Percentiles rank a stretch among this genome's conserved stretches.
phyloP scores from a whole-genome alignment of 2,113 vertebrate species.

The Carassius carassius region DNA sequence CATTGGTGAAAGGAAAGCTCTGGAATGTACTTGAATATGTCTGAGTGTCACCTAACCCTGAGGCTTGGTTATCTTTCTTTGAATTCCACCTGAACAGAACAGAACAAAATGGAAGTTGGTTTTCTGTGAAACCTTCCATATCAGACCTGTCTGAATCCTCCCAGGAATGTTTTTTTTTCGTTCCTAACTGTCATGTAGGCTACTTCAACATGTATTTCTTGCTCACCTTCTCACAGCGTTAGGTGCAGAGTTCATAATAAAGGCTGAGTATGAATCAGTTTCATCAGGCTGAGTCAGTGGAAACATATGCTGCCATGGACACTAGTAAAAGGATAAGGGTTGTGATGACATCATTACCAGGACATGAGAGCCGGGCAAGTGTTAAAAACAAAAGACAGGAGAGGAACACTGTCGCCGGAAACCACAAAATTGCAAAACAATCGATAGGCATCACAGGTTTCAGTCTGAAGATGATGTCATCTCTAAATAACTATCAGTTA shows the following conservation, averaged over 20 bases:
- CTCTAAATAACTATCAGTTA: background rate
- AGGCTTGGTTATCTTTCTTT: background rate
- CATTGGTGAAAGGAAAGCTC: background rate
- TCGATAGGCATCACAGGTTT: background rate
- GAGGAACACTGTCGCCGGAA: background rate
- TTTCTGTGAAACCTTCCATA: background rate
- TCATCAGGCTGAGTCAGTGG: conserved; percentile 28
- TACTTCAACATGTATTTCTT: background rate
- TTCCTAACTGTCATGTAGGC: background rate
- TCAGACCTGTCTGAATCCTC: background rate
- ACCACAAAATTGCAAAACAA: background rate
- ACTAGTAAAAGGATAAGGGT: conserved; percentile 17
- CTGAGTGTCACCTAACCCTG: background rate
- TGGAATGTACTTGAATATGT: background rate
- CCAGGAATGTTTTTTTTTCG: background rate
- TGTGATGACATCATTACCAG: conserved; percentile 9
- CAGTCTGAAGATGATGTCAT: background rate
- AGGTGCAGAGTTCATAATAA: background rate
- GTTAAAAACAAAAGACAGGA: background rate
- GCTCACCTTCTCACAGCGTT: background rate
- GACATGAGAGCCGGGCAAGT: background rate
- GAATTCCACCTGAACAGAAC: background rate
- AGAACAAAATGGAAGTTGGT: background rate
- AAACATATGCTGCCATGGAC: conserved; percentile 4
- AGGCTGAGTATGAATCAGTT: background rate